These are phyloP conservation scores for Nipponacmea schrenckii DNA, from an alignment of 2,888 invertebrate species.

Conservation along the genomic window DNA sequence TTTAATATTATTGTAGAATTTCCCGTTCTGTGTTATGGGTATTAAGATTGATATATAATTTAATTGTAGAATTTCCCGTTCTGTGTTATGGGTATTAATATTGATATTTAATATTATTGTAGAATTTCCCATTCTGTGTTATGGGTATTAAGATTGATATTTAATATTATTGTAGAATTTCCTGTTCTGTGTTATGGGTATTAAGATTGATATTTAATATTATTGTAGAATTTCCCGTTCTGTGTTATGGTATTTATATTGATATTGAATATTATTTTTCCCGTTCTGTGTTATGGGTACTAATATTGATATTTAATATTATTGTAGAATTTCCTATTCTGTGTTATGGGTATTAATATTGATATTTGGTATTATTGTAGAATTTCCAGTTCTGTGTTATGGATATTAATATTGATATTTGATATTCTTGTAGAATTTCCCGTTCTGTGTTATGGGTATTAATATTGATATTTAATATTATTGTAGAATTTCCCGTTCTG, in stretches of 20 bases:
- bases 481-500: constrained; percentile 72
- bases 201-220: constrained; percentile 68
- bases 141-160: constrained; percentile 72
- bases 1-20: constrained; percentile 66
- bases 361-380: constrained; percentile 55
- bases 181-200: constrained; percentile 72
- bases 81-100: constrained; percentile 72
- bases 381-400: constrained; percentile 73
- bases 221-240: constrained; percentile 71
- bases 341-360: constrained; percentile 72
- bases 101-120: constrained; percentile 51
- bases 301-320: constrained; percentile 65
- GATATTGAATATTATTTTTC: constrained; percentile 61
- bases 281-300: constrained; percentile 72
- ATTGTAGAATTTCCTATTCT: constrained; percentile 71
- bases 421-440: constrained; percentile 69
- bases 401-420: constrained; percentile 70
- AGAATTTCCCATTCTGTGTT: constrained; percentile 72
- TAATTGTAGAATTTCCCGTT: constrained; percentile 71
- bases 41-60: constrained; percentile 69
- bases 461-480: constrained; percentile 65
- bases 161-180: constrained; percentile 68
- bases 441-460: constrained; percentile 72
- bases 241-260: constrained; percentile 72
- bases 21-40: constrained; percentile 72